A percentile compares a stretch with the other conserved stretches of the same genome.
These are phyloP conservation scores for Notolabrus celidotus DNA, from an alignment of 2,797 vertebrate species.

Conservation along the genomic window DNA sequence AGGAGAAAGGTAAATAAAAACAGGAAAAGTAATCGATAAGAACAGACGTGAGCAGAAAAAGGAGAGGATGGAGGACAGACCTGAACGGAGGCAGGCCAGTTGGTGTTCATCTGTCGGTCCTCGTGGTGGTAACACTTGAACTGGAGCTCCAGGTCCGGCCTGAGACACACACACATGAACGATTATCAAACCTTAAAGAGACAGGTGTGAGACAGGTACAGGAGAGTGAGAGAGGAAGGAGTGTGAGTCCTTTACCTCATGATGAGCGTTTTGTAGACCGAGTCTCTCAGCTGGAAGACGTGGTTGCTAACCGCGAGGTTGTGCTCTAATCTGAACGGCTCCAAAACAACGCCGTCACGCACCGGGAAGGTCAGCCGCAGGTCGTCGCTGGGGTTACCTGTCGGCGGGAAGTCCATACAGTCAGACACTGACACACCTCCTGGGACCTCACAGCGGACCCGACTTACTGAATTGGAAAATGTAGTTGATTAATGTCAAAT, in stretches of 20 bases:
- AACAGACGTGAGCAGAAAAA: fast-evolving
- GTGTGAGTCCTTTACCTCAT: constrained; percentile 83
- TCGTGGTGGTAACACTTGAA: constrained; percentile 97
- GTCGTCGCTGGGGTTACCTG: constrained; percentile 90
- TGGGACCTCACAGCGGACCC: constrained; percentile 14
- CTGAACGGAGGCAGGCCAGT: constrained; percentile 96
- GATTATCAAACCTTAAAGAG: background rate
- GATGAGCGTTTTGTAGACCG: constrained; percentile 94
- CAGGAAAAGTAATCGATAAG: background rate
- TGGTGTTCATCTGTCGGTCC: constrained; percentile 96
- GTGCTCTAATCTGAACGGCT: constrained; percentile 95
- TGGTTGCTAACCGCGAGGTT: constrained; percentile 96
- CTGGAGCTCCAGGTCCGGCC: constrained; percentile 95
- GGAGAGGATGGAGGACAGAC: constrained; percentile 73
- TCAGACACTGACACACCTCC: constrained; percentile 8
- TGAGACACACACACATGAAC: constrained; percentile 51
- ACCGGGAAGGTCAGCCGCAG: constrained; percentile 94
- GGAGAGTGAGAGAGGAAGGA: too few species aligned
- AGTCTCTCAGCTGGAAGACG: constrained; percentile 93
- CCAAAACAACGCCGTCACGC: constrained; percentile 92
- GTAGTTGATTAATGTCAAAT: too few species aligned
- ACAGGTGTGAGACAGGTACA: too few species aligned
- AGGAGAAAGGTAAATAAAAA: background rate
- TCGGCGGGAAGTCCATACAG: constrained; percentile 15
- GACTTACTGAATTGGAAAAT: too few species aligned